Conservation (phyloP, 1,140 invertebrate genomes). For the Trigoniulus corallinus region DNA sequence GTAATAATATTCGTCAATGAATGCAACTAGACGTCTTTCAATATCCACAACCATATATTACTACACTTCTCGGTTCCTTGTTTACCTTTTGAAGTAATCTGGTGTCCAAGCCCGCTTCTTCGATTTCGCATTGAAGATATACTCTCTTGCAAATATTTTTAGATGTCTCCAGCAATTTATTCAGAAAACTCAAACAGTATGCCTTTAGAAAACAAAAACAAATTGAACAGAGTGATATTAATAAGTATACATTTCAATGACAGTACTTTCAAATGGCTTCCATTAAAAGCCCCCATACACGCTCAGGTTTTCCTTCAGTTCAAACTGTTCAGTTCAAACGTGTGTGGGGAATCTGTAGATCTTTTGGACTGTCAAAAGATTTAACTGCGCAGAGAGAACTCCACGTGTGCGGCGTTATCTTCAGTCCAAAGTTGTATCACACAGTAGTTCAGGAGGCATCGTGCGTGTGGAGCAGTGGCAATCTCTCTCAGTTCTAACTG, state of each 20-base stretch:
- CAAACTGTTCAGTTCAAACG: too few relatives aligned
- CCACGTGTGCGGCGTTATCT: too few relatives aligned
- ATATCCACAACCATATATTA: background rate
- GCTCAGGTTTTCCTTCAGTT: too few relatives aligned
- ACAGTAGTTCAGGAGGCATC: too few relatives aligned
- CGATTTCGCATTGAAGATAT: conserved; percentile 75
- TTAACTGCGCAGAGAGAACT: too few relatives aligned
- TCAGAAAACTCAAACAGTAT: conserved; percentile 69
- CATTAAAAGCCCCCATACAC: too few relatives aligned
- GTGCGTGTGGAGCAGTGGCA: too few relatives aligned
- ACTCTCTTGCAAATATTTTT: conserved; percentile 53
- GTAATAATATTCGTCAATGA: conserved; percentile 1
- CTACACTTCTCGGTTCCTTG: conserved; percentile 5
- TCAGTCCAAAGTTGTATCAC: too few relatives aligned
- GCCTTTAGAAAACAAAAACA: conserved; percentile 36
- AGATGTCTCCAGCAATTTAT: conserved; percentile 57
- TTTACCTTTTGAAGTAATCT: conserved; percentile 47
- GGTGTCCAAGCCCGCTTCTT: conserved; percentile 63
- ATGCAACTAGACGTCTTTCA: background rate
- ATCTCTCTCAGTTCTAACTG: too few relatives aligned
- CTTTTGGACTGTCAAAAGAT: too few relatives aligned
- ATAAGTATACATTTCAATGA: background rate
- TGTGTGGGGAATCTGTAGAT: too few relatives aligned
- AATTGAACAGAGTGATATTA: background rate
- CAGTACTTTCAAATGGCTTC: too few relatives aligned